These are phyloP conservation scores for Pyrochroa serraticornis DNA, from an alignment of 2,888 invertebrate genomes.

Conservation along the genomic window DNA sequence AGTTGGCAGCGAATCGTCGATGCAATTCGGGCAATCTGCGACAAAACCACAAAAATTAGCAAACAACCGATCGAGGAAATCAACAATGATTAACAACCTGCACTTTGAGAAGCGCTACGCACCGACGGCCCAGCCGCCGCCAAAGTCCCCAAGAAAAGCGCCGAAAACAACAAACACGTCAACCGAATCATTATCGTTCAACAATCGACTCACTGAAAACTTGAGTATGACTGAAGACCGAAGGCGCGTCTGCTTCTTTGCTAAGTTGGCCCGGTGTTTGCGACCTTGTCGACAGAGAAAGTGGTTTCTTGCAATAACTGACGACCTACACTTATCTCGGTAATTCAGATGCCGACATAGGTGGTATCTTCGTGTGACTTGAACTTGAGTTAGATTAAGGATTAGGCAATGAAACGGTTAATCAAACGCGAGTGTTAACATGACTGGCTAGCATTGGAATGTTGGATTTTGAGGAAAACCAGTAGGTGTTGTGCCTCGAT, in stretches of 20 bases:
- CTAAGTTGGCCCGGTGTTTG: constrained; percentile 30
- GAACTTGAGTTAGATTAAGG: no score
- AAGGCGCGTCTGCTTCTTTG: constrained; percentile 27
- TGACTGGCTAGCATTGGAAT: no score
- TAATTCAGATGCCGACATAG: no score
- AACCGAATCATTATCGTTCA: constrained; percentile 29
- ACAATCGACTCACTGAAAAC: constrained; percentile 6
- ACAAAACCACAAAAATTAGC: constrained; percentile 34
- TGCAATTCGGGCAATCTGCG: constrained; percentile 82
- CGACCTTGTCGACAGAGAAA: constrained; percentile 33
- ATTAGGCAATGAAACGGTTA: no score
- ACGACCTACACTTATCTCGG: background rate
- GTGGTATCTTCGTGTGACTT: no score
- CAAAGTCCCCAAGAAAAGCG: constrained; percentile 34
- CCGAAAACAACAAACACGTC: constrained; percentile 30
- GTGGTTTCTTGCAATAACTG: constrained; percentile 17
- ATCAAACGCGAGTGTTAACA: no score
- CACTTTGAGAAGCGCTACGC: constrained; percentile 27
- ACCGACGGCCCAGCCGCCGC: constrained; percentile 41
- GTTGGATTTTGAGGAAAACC: no score
- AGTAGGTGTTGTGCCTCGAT: no score
- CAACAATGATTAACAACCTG: constrained; percentile 12
- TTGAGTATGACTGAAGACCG: constrained; percentile 24
- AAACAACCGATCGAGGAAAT: background rate
- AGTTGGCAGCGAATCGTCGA: constrained; percentile 67